Percentiles rank a stretch among this genome's conserved stretches.
Evolutionary conservation across 2,797 vertebrate genomes (phyloP).

Genomic region (Naso thynnoides): DNA sequence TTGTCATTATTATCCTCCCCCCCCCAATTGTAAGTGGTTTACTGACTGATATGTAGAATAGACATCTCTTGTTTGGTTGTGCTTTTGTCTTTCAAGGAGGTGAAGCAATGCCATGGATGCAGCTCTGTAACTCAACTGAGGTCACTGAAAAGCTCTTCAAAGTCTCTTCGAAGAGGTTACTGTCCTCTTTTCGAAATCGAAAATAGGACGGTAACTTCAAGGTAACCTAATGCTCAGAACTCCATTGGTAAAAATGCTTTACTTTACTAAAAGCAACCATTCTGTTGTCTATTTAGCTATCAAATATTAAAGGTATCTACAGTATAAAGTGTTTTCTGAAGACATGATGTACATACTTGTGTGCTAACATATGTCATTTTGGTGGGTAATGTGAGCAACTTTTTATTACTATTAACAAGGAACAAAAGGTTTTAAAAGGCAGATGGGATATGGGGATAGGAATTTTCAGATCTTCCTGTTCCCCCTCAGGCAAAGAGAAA

Average conservation of each 20-base stretch:
- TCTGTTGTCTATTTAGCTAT: not conserved
- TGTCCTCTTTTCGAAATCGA: no score
- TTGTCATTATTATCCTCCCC: slow-evolving; percentile 51
- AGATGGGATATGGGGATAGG: slow-evolving; percentile 18
- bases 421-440: slow-evolving; percentile 46
- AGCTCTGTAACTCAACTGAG: slow-evolving; percentile 27
- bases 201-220: not conserved
- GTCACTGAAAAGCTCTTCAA: slow-evolving; percentile 23
- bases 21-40: slow-evolving; percentile 63
- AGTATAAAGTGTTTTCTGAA: slow-evolving; percentile 9
- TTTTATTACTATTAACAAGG: slow-evolving; percentile 49
- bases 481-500: slow-evolving; percentile 63
- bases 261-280: not conserved
- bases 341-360: not conserved
- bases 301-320: not conserved
- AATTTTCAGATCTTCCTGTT: slow-evolving; percentile 59
- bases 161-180: slow-evolving; percentile 5
- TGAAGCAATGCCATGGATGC: not conserved
- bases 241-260: not conserved
- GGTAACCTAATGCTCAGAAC: not conserved
- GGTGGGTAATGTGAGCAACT: not conserved
- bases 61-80: slow-evolving; percentile 19
- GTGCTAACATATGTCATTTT: slow-evolving; percentile 1
- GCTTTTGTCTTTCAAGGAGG: slow-evolving; percentile 39
- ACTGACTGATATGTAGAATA: slow-evolving; percentile 51